A percentile compares a stretch with the other conserved stretches of the same genome.
phyloP scores from a whole-genome alignment of 2,888 invertebrate species.

The Mesorhabditis spiculigera region DNA sequence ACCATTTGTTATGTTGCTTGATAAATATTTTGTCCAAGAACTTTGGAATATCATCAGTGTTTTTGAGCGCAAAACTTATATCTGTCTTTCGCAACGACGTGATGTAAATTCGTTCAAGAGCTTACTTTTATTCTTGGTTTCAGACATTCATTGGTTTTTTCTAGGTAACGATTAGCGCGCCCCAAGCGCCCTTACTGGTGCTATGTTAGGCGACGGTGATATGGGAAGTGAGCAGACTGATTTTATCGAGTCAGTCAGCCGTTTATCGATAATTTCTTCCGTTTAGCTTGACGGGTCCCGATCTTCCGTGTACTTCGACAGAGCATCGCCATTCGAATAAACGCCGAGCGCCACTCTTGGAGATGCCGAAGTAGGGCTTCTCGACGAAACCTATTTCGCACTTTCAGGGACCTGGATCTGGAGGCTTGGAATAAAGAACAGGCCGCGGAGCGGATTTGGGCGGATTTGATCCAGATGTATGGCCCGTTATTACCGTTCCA shows the following conservation, averaged over 20 bases:
- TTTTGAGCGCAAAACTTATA: no score
- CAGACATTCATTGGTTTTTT: no score
- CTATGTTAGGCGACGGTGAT: no score
- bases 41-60: no score
- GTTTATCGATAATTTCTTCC: not conserved
- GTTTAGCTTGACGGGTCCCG: not conserved
- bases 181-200: no score
- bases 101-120: no score
- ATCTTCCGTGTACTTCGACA: no score
- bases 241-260: not conserved
- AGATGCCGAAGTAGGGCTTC: not conserved
- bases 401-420: constrained; percentile 1
- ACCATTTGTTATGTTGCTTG: no score
- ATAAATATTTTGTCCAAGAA: no score
- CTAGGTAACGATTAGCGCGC: no score
- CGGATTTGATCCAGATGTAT: not conserved
- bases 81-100: no score
- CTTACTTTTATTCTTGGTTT: no score
- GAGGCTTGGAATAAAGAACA: constrained; percentile 1
- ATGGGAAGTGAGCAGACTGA: not conserved
- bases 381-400: not conserved
- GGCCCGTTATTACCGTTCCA: not conserved
- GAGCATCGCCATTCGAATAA: not conserved
- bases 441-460: not conserved
- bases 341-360: not conserved